phyloP scores from a whole-genome alignment of 2,797 vertebrate species.

The Falco berigora region DNA sequence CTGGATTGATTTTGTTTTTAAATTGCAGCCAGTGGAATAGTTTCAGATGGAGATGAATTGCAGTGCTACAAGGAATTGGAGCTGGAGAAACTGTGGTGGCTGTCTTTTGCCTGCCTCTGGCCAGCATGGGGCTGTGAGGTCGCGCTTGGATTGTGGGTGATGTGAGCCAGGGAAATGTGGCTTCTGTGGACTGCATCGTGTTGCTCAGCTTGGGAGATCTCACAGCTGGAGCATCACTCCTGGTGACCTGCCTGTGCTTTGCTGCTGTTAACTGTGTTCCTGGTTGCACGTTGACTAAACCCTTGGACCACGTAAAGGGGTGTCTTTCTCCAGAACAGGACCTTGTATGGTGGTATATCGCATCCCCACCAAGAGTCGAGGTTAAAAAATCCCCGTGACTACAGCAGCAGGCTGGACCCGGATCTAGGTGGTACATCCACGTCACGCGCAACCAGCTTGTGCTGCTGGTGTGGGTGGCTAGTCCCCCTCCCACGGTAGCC shows the following conservation, averaged over 20 bases:
- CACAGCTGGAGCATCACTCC: background rate
- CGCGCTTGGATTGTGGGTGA: background rate
- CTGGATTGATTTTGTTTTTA: constrained; percentile 21
- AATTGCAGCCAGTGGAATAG: background rate
- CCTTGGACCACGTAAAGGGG: background rate
- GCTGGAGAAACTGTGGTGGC: background rate
- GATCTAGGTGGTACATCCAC: background rate
- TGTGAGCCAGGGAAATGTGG: background rate
- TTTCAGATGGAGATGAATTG: background rate
- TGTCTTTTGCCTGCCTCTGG: background rate
- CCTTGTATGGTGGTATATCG: background rate
- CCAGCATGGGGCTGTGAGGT: background rate
- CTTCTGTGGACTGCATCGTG: background rate
- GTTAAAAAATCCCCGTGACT: constrained; percentile 1
- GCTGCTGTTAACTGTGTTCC: background rate
- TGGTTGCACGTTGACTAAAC: background rate
- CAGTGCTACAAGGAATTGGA: background rate
- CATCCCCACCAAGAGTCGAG: background rate
- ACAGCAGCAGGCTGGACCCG: background rate
- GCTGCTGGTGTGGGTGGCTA: background rate
- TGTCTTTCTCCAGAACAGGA: background rate
- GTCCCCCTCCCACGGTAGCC: background rate
- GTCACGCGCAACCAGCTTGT: background rate
- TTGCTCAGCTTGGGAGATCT: background rate
- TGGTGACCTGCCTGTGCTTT: background rate